A percentile compares a stretch with the other conserved stretches of the same genome.
phyloP scores from a whole-genome alignment of 1,140 invertebrate species.

The Drosophila repletoides region DNA sequence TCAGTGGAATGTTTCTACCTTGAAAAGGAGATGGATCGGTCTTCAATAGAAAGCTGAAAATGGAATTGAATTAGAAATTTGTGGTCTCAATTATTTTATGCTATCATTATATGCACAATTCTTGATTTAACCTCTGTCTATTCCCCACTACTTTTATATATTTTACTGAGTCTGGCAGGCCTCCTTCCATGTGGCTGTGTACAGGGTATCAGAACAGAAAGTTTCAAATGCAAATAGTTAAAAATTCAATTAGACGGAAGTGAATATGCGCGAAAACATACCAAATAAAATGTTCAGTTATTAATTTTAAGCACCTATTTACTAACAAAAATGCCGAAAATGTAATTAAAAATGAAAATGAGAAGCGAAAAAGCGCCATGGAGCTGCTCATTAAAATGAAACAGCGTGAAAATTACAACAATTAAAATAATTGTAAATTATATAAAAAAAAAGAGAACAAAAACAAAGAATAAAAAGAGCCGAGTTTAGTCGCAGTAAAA shows the following conservation, averaged over 20 bases:
- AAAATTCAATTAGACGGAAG: conserved; percentile 69
- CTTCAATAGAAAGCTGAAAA: background rate
- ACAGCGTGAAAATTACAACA: conserved; percentile 58
- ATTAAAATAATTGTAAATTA: conserved; percentile 70
- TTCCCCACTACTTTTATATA: too few relatives aligned
- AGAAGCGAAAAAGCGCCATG: conserved; percentile 27
- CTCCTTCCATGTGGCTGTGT: background rate
- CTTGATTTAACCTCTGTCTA: too few relatives aligned
- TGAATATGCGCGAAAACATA: conserved; percentile 26
- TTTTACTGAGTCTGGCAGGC: too few relatives aligned
- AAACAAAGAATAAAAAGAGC: conserved; percentile 23
- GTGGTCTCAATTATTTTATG: too few relatives aligned
- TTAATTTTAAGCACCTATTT: conserved; percentile 49
- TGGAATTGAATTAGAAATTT: too few relatives aligned
- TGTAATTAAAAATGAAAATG: conserved; percentile 73
- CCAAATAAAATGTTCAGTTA: conserved; percentile 34
- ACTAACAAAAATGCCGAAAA: conserved; percentile 62
- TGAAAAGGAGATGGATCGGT: too few relatives aligned
- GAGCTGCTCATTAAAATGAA: conserved; percentile 63
- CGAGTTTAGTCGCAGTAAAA: conserved; percentile 37
- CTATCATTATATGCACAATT: too few relatives aligned
- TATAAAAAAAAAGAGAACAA: conserved; percentile 40
- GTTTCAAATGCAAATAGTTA: conserved; percentile 35
- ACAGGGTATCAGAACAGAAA: conserved; percentile 5
- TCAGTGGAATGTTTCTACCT: too few relatives aligned